Evolutionary conservation across 2,888 invertebrate genomes (phyloP).

Genomic region (Cheilosia grossa): DNA sequence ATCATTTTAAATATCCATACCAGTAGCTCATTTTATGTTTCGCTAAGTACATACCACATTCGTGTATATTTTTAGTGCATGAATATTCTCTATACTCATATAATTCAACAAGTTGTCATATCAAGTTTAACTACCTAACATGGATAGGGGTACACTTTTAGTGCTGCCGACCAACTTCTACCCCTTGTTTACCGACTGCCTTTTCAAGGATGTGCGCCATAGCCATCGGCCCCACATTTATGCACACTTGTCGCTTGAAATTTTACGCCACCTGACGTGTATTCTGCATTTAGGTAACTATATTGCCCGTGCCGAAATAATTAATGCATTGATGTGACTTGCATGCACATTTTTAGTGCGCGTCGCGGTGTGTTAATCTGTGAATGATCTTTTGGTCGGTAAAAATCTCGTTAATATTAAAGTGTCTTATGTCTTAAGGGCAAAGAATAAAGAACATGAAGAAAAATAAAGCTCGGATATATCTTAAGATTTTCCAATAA

Average conservation of each 20-base stretch:
- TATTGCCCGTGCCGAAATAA: constrained; percentile 36
- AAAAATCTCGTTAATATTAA: constrained; percentile 17
- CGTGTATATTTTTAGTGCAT: too few species aligned
- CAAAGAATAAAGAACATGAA: constrained; percentile 1
- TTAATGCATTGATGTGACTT: constrained; percentile 40
- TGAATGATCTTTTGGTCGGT: constrained; percentile 15
- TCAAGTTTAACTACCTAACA: constrained; percentile 12
- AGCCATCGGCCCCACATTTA: constrained; percentile 13
- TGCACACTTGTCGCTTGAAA: constrained; percentile 19
- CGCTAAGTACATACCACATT: too few species aligned
- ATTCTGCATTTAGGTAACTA: constrained; percentile 14
- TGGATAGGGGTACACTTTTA: not conserved
- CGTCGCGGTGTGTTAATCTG: constrained; percentile 26
- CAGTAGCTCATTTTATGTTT: too few species aligned
- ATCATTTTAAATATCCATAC: too few species aligned
- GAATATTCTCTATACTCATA: not conserved
- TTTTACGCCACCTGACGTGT: constrained; percentile 27
- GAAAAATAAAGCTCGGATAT: not conserved
- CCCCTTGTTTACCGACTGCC: constrained; percentile 34
- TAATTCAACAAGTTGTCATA: constrained; percentile 43
- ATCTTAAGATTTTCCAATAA: too few species aligned
- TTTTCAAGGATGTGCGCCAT: constrained; percentile 23
- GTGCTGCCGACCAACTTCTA: constrained; percentile 15
- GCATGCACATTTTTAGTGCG: constrained; percentile 8
- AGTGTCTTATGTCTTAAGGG: not conserved